phyloP scores from a whole-genome alignment of 2,797 vertebrate genomes.

The Orientallactaga sibirica region DNA sequence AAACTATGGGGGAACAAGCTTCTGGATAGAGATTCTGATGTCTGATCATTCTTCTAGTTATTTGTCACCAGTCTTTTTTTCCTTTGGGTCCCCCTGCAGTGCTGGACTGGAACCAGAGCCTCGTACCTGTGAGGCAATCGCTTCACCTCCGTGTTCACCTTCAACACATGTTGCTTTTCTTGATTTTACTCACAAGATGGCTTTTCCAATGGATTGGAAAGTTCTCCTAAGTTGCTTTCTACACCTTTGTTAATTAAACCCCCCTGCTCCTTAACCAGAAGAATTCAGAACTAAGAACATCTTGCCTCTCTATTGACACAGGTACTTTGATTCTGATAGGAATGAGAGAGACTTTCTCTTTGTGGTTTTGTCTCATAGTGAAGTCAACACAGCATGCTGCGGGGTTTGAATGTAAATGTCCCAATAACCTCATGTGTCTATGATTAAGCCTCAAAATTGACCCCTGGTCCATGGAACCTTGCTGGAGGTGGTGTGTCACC shows the following conservation, averaged over 20 bases:
- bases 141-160: background rate
- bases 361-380: conserved; percentile 53
- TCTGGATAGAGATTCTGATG: background rate
- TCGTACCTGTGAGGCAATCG: background rate
- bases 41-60: background rate
- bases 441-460: too few species aligned
- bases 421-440: too few species aligned
- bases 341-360: background rate
- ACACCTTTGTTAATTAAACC: conserved; percentile 46
- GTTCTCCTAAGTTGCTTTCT: background rate
- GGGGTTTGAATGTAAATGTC: too few species aligned
- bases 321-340: conserved; percentile 13
- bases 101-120: background rate
- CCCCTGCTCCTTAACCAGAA: background rate
- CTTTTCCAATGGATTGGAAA: background rate
- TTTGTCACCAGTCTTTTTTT: background rate
- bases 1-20: background rate
- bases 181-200: background rate
- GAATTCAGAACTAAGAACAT: background rate
- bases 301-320: background rate
- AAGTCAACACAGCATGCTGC: conserved; percentile 52
- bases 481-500: too few species aligned
- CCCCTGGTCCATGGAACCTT: too few species aligned
- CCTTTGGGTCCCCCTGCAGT: too few species aligned
- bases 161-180: background rate